Evolutionary conservation across 2,113 vertebrate species (phyloP).

Genomic region (Scortum barcoo): DNA sequence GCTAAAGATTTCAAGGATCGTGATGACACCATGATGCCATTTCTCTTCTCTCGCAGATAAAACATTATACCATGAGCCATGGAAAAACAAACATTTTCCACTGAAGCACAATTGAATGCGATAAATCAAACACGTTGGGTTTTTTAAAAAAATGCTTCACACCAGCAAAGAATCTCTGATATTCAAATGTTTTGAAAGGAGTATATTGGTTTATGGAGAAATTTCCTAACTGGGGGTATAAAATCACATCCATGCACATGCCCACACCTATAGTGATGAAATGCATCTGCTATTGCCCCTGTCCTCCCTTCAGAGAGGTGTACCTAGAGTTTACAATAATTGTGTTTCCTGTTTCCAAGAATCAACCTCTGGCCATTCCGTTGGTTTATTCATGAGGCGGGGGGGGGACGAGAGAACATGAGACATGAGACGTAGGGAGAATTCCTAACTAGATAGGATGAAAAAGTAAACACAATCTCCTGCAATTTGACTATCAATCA

Average conservation of each 20-base stretch:
- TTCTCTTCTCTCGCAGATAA: conserved; percentile 8
- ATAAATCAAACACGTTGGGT: conserved; percentile 6
- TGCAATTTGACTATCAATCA: conserved; percentile 80
- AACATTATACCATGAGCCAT: conserved; percentile 13
- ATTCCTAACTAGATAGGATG: conserved; percentile 68
- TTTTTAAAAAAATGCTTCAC: not conserved
- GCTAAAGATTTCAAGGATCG: conserved; percentile 60
- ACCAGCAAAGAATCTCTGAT: not conserved
- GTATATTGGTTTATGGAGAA: not conserved
- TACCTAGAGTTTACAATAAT: conserved; percentile 69
- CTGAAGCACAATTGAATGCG: not conserved
- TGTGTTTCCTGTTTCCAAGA: conserved; percentile 71
- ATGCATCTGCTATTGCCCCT: conserved; percentile 3
- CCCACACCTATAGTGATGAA: not conserved
- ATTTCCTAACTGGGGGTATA: conserved; percentile 5
- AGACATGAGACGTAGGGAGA: conserved; percentile 60
- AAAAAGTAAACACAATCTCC: conserved; percentile 78
- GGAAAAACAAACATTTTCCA: conserved; percentile 28
- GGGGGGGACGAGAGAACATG: conserved; percentile 46
- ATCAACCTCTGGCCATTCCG: conserved; percentile 67
- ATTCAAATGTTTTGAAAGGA: not conserved
- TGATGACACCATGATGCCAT: conserved; percentile 62
- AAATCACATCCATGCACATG: not conserved
- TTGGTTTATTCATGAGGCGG: conserved; percentile 78
- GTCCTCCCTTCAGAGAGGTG: conserved; percentile 39